Evolutionary conservation across 1,140 invertebrate species (phyloP).

Genomic region (Bombus soroeensis): DNA sequence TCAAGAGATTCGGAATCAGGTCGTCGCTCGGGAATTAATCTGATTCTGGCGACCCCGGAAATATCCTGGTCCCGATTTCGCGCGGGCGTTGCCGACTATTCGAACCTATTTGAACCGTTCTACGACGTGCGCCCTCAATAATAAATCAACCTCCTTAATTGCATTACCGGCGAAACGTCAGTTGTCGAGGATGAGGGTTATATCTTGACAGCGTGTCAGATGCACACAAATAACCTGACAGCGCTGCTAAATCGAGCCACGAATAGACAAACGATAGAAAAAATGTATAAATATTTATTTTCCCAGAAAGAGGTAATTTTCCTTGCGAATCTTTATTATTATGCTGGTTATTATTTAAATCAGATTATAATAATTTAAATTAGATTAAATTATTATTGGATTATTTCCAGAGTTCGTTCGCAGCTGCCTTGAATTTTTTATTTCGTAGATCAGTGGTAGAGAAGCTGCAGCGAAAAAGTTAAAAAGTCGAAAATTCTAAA

Average conservation of each 20-base stretch:
- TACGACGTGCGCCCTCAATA: neutral
- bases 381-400: neutral
- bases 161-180: conserved; percentile 29
- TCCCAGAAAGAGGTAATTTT: neutral
- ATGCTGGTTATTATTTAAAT: neutral
- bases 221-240: conserved; percentile 34
- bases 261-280: neutral
- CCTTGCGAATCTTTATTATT: no score
- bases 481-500: no score
- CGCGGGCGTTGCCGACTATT: conserved; percentile 1
- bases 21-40: conserved; percentile 12
- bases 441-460: neutral
- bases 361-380: no score
- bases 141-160: conserved; percentile 45
- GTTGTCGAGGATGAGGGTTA: conserved; percentile 16
- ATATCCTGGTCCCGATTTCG: conserved; percentile 38
- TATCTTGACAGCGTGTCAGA: conserved; percentile 34
- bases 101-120: neutral
- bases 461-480: no score
- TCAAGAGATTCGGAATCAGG: conserved; percentile 9
- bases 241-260: conserved; percentile 6
- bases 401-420: neutral
- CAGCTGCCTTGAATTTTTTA: neutral
- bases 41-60: conserved; percentile 15
- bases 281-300: neutral